Evolutionary conservation across 2,888 invertebrate genomes (phyloP).

Genomic region (Diarsia dahlii): DNA sequence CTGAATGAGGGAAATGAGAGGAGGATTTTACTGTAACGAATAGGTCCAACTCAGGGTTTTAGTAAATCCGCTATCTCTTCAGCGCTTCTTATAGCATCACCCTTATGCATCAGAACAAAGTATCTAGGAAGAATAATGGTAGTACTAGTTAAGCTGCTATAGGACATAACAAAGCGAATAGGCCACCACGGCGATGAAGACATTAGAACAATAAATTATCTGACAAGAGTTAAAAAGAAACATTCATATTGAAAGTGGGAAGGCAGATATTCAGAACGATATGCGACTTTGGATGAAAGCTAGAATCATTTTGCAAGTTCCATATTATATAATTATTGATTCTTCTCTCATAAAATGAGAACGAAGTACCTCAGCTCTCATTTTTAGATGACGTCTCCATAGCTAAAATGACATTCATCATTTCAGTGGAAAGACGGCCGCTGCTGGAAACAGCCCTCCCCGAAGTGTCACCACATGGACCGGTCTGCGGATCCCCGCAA

Average conservation of each 20-base stretch:
- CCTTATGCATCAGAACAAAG: not conserved
- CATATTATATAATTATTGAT: not conserved
- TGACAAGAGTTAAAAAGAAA: constrained; percentile 47
- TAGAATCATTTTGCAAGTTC: not conserved
- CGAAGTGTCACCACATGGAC: too few relatives aligned
- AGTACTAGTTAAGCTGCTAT: constrained; percentile 16
- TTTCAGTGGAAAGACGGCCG: too few relatives aligned
- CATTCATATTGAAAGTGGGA: not conserved
- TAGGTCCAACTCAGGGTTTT: not conserved
- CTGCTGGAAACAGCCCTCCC: too few relatives aligned
- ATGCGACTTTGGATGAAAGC: not conserved
- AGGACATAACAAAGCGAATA: constrained; percentile 32
- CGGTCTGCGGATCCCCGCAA: too few relatives aligned
- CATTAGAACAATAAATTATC: constrained; percentile 75
- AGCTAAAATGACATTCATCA: not conserved
- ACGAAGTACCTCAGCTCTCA: not conserved
- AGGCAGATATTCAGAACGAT: not conserved
- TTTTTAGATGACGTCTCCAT: not conserved
- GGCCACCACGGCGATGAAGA: constrained; percentile 70
- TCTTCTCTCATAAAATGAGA: not conserved
- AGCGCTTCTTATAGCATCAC: not conserved
- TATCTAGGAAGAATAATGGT: constrained; percentile 6
- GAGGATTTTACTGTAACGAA: not conserved
- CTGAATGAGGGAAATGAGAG: not conserved
- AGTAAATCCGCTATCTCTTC: not conserved